Percentiles rank a stretch among this genome's conserved stretches.
phyloP scores from a whole-genome alignment of 2,797 vertebrate genomes.

The Pseudocheirus occidentalis region DNA sequence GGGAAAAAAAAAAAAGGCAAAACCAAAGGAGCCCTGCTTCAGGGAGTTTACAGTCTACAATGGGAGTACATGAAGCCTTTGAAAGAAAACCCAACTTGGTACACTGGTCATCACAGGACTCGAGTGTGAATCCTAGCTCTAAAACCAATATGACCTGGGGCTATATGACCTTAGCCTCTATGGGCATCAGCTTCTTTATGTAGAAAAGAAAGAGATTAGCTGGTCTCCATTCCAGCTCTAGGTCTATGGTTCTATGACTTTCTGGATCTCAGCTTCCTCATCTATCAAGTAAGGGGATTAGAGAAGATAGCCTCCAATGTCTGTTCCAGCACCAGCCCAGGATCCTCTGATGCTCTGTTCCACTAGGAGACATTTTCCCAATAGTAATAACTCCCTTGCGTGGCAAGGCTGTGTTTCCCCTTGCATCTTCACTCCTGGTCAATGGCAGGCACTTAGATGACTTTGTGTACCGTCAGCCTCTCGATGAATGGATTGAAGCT shows the following conservation, averaged over 20 bases:
- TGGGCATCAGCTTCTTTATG: background rate
- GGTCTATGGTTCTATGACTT: background rate
- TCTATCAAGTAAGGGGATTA: background rate
- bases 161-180: background rate
- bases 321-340: background rate
- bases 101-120: background rate
- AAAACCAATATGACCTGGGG: background rate
- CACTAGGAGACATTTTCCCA: background rate
- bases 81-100: background rate
- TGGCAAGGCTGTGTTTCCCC: background rate
- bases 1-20: background rate
- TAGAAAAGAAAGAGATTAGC: background rate
- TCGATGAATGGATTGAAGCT: background rate
- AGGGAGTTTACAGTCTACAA: background rate
- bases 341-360: background rate
- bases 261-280: background rate
- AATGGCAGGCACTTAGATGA: background rate
- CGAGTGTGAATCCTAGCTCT: background rate
- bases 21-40: background rate
- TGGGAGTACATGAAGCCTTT: background rate
- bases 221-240: background rate
- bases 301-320: background rate
- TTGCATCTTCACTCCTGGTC: background rate
- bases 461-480: background rate
- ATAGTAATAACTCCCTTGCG: background rate